Base-by-base conservation (phyloP, 2,888 invertebrate species). In the Diaprepes abbreviatus region DNA sequence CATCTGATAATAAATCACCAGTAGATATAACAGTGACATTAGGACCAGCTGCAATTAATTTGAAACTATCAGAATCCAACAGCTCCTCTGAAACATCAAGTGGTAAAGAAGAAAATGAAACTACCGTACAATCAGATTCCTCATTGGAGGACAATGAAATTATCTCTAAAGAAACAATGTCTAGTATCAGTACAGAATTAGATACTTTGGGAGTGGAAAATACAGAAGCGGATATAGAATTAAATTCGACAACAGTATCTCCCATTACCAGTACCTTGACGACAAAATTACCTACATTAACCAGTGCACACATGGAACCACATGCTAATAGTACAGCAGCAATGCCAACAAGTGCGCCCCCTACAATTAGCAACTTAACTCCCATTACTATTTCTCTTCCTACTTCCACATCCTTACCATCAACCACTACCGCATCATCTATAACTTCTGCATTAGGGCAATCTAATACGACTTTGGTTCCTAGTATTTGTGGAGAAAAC, bases 401-500 rank as follows among this genome's bases (percentile, higher is more conserved):
- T 3, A 40, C 16, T 12, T 7, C 14, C 6, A 48, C 12, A 1
- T 14, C 14, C 4, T 2, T 12, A 14, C 12, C 43, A 43, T 10
- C n/a, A 43, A n/a, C 19, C 19, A 43, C 21, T 19, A n/a, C n/a
- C 9, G 38, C 12, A 16, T n/a, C 55, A n/a, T n/a, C n/a, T n/a
- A n/a, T n/a, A 7, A 55, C 36, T 21, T 21, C 31, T 16, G 21
- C 14, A 6, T 3, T 3, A 3, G 1, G 1, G 1, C 33, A 33
- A n/a, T 19, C 3, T 1, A 38, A 14, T 9, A 48, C 50, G 5
- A 48, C 60, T 48, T 1, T n/a, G 3, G 7, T 43, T 17, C 28
- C 43, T 10, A 45, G n/a, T 19, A 10, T 60, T 2, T 70, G 65
- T 38, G 38, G 31, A 3, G 66, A 70, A 60, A 70, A 70, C 28